phyloP scores from a whole-genome alignment of 2,113 vertebrate genomes.

The Campylomormyrus numenius region DNA sequence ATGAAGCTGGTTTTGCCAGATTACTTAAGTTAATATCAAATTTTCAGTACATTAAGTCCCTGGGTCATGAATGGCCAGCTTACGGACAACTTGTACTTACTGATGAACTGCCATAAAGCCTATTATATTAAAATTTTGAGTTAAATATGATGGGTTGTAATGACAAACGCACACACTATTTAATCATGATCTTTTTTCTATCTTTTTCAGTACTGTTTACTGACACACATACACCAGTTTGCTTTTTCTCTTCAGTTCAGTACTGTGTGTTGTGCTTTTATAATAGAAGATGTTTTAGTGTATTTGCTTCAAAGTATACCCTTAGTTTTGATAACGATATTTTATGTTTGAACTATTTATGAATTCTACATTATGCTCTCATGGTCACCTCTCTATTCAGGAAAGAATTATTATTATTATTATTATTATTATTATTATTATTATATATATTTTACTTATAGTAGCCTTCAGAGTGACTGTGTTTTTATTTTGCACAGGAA shows the following conservation, averaged over 20 bases:
- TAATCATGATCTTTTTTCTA: neutral
- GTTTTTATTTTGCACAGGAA: no score
- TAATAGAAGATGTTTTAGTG: neutral
- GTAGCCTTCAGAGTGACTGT: no score
- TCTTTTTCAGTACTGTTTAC: neutral
- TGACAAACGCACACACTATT: neutral
- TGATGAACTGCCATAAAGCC: neutral
- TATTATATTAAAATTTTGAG: neutral
- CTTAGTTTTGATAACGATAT: neutral
- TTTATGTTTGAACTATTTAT: no score
- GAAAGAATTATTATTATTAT: no score
- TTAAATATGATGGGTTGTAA: neutral
- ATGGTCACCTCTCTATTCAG: no score
- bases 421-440: no score
- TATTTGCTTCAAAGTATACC: neutral
- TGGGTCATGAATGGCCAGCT: neutral
- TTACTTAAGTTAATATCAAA: neutral
- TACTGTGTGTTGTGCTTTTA: neutral
- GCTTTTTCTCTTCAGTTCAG: neutral
- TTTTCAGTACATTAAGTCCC: neutral
- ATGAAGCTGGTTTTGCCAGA: neutral
- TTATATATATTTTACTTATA: no score
- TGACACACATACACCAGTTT: neutral
- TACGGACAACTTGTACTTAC: neutral
- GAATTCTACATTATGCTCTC: no score